Percentiles rank a stretch among this genome's conserved stretches.
These are phyloP conservation scores for Helogale parvula DNA, from an alignment of 2,113 vertebrate genomes.

Conservation along the genomic window DNA sequence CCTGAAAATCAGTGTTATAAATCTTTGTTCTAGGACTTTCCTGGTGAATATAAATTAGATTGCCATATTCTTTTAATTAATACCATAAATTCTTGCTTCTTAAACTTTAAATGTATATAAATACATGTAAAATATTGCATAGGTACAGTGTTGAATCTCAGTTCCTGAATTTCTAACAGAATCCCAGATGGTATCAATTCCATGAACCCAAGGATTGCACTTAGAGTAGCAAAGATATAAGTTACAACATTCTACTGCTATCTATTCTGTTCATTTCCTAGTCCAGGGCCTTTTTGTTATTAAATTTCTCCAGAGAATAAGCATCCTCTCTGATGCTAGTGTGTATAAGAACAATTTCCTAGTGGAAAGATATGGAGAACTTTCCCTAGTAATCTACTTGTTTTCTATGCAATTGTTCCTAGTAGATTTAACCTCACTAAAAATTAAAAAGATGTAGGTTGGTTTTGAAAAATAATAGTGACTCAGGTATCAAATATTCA, in stretches of 20 bases:
- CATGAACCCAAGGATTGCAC: not conserved
- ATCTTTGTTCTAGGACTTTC: not conserved
- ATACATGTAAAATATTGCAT: not conserved
- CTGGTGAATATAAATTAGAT: not conserved
- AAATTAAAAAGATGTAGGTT: not conserved
- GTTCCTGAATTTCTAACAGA: not conserved
- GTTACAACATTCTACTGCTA: not conserved
- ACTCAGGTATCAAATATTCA: not conserved
- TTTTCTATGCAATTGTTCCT: not conserved
- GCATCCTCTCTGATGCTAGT: not conserved
- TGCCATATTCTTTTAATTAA: not conserved
- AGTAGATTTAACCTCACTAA: not conserved
- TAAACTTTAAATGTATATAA: not conserved
- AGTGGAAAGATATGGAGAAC: not conserved
- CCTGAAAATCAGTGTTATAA: not conserved
- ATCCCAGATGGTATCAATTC: not conserved
- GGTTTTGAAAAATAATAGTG: not conserved
- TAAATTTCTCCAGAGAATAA: not conserved
- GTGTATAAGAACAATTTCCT: not conserved
- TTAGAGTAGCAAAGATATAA: not conserved
- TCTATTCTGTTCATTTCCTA: not conserved
- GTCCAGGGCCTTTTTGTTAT: not conserved
- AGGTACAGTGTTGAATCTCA: not conserved
- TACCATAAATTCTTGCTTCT: not conserved
- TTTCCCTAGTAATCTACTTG: not conserved